phyloP scores from a whole-genome alignment of 2,113 vertebrate genomes.

The Sciurus niger region DNA sequence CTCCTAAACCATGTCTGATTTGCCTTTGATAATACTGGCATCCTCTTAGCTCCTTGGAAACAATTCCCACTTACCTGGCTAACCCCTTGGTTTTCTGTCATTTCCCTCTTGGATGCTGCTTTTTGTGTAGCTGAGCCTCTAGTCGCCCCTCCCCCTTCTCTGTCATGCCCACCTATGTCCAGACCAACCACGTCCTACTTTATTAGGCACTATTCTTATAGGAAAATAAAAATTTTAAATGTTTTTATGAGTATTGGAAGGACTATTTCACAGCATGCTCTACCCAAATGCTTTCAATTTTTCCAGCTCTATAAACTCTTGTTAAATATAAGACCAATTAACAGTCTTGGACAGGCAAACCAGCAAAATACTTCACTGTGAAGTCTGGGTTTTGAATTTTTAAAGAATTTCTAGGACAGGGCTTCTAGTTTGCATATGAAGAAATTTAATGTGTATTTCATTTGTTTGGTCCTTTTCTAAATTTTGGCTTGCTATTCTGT shows the following conservation, averaged over 20 bases:
- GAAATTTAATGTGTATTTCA: neutral
- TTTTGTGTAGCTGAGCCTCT: neutral
- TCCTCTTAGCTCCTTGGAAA: neutral
- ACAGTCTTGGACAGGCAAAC: conserved; percentile 6
- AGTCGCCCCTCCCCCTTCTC: neutral
- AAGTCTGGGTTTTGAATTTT: conserved; percentile 56
- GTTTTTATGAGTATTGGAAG: conserved; percentile 7
- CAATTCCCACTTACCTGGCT: neutral
- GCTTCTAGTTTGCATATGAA: neutral
- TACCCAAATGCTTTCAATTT: neutral
- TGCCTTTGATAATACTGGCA: neutral
- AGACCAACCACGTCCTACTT: neutral
- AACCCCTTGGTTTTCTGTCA: neutral
- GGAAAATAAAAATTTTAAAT: neutral
- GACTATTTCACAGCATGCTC: neutral
- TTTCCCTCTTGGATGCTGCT: neutral
- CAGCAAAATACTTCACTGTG: conserved; percentile 25
- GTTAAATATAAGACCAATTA: conserved; percentile 58
- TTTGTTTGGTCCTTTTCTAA: neutral
- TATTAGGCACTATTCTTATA: neutral
- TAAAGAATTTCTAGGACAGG: conserved; percentile 12
- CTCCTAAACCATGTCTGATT: neutral
- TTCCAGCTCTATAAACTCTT: conserved; percentile 47
- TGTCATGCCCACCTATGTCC: no score
- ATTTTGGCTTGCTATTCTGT: conserved; percentile 35